Conservation (phyloP, 1,140 invertebrate species). For the Drosophila athabasca region DNA sequence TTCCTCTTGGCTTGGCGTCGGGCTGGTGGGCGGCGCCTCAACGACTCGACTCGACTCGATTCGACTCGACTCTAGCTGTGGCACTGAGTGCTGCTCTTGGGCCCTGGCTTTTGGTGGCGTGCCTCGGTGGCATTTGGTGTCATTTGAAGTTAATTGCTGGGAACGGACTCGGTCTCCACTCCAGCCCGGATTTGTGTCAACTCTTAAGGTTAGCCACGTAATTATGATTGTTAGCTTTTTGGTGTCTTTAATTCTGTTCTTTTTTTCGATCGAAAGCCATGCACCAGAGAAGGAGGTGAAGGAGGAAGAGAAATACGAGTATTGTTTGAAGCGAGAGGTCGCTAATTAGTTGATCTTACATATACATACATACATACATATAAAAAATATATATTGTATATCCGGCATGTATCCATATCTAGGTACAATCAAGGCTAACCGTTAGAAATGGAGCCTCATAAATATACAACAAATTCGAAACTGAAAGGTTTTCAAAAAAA, state of each 20-base stretch:
- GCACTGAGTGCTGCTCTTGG: slow-evolving; percentile 1
- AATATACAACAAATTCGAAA: not conserved
- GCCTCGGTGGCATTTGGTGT: slow-evolving; percentile 80
- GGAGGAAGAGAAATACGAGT: no score
- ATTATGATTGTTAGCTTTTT: slow-evolving; percentile 74
- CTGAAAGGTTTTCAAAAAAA: not conserved
- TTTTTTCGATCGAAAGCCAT: slow-evolving; percentile 9
- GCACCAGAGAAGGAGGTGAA: no score
- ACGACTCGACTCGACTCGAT: not conserved
- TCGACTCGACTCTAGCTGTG: slow-evolving; percentile 6
- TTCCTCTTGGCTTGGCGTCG: slow-evolving; percentile 25
- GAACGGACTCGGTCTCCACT: no score
- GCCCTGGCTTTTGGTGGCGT: slow-evolving; percentile 36
- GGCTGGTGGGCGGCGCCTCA: slow-evolving; percentile 59
- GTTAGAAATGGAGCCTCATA: slow-evolving; percentile 32
- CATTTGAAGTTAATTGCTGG: slow-evolving; percentile 82
- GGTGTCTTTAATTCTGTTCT: slow-evolving; percentile 49
- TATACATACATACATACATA: not conserved
- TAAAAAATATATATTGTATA: not conserved
- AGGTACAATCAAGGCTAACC: not conserved
- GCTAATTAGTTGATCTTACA: slow-evolving; percentile 14
- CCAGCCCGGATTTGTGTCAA: slow-evolving; percentile 76
- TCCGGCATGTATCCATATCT: not conserved
- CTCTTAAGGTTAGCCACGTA: slow-evolving; percentile 81
- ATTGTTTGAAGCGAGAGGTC: not conserved